These are phyloP conservation scores for Phodopus roborovskii DNA, from an alignment of 2,113 vertebrate species.

Conservation along the genomic window DNA sequence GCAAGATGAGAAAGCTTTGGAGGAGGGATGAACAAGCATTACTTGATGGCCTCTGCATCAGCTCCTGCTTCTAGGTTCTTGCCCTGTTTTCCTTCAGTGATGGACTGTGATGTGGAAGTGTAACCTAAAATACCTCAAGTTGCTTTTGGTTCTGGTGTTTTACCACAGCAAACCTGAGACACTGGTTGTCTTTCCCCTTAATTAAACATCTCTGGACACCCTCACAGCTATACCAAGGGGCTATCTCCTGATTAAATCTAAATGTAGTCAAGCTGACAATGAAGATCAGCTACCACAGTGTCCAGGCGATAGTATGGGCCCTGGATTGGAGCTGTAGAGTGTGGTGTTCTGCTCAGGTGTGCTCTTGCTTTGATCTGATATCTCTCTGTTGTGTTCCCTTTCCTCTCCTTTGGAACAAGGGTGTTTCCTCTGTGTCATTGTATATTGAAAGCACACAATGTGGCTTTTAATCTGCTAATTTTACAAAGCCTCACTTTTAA, in stretches of 20 bases:
- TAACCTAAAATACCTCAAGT: background rate
- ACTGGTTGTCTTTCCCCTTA: background rate
- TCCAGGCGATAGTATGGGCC: background rate
- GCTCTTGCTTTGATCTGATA: background rate
- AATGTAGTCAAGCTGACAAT: background rate
- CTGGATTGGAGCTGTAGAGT: background rate
- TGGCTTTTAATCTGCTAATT: background rate
- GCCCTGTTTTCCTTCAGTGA: background rate
- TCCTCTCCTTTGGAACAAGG: background rate
- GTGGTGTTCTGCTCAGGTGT: background rate
- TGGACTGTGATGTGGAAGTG: background rate
- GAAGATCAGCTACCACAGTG: no score
- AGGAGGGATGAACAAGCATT: no score
- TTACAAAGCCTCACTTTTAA: background rate
- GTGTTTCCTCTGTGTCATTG: background rate
- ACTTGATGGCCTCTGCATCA: background rate
- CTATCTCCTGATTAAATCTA: background rate
- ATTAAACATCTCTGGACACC: background rate
- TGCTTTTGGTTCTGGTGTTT: background rate
- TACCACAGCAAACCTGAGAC: background rate
- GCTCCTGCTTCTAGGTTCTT: background rate
- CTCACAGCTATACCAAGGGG: background rate
- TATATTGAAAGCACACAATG: background rate
- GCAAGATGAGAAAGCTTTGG: background rate
- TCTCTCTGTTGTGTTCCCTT: background rate